Evolutionary conservation across 2,888 invertebrate genomes (phyloP).

Genomic region (Anaspis maculata): DNA sequence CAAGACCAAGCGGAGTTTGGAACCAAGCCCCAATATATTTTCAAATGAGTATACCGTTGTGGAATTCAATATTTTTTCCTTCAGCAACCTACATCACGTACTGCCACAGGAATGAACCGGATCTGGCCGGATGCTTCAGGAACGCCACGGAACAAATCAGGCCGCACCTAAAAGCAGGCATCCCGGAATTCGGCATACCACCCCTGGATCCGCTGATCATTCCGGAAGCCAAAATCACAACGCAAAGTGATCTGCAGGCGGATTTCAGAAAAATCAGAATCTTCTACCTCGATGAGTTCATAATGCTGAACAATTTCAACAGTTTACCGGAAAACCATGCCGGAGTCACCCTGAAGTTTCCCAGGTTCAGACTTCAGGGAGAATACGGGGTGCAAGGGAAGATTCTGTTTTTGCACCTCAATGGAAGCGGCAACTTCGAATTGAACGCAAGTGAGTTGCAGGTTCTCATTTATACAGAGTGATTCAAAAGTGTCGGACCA

Average conservation of each 20-base stretch:
- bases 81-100: slow-evolving; percentile 56
- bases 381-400: slow-evolving; percentile 57
- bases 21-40: too few relatives aligned
- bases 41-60: too few relatives aligned
- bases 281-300: slow-evolving; percentile 47
- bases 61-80: too few relatives aligned
- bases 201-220: slow-evolving; percentile 6
- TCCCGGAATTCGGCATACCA: slow-evolving; percentile 47
- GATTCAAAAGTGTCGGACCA: too few relatives aligned
- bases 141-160: slow-evolving; percentile 50
- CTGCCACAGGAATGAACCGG: slow-evolving; percentile 54
- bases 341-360: slow-evolving; percentile 50
- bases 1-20: too few relatives aligned
- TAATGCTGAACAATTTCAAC: too few relatives aligned
- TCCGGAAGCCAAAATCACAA: slow-evolving; percentile 27
- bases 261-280: slow-evolving; percentile 50
- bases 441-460: slow-evolving; percentile 61
- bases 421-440: slow-evolving; percentile 54
- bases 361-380: slow-evolving; percentile 52
- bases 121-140: slow-evolving; percentile 52
- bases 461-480: too few relatives aligned
- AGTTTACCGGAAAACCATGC: too few relatives aligned
- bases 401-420: slow-evolving; percentile 59
- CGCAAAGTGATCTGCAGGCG: slow-evolving; percentile 43
- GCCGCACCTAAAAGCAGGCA: slow-evolving; percentile 50